phyloP scores from a whole-genome alignment of 2,797 vertebrate species.

The Muraenolepis orangiensis region DNA sequence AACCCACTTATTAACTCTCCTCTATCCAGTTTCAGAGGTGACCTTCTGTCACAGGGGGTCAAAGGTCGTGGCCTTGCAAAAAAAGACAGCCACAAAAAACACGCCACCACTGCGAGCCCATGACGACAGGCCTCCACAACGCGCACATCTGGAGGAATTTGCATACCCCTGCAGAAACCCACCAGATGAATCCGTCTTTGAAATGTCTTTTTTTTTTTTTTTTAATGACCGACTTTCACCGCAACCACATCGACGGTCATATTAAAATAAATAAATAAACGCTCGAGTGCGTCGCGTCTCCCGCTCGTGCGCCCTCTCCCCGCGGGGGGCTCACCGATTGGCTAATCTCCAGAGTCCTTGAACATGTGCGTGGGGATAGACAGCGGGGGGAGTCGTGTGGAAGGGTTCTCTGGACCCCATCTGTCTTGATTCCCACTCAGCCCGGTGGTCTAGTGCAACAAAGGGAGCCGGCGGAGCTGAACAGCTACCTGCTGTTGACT shows the following conservation, averaged over 20 bases:
- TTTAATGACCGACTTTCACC: not conserved
- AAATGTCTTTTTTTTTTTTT: not conserved
- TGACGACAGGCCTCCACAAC: constrained; percentile 17
- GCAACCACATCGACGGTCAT: too few species aligned
- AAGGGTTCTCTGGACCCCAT: constrained; percentile 43
- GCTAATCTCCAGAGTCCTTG: constrained; percentile 39
- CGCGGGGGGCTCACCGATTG: constrained; percentile 25
- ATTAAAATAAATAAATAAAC: constrained; percentile 2
- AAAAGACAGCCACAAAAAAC: constrained; percentile 56
- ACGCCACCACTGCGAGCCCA: constrained; percentile 24
- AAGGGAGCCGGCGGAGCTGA: constrained; percentile 29
- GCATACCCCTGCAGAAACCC: not conserved
- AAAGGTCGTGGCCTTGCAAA: constrained; percentile 68
- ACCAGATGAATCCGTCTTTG: not conserved
- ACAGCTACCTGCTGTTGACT: constrained; percentile 22
- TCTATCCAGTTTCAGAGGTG: constrained; percentile 58
- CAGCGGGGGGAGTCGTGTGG: not conserved
- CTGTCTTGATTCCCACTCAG: constrained; percentile 55
- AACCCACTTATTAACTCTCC: constrained; percentile 50
- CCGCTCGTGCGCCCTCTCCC: constrained; percentile 7
- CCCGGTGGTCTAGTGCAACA: constrained; percentile 40
- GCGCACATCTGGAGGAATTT: constrained; percentile 59
- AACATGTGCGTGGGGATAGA: constrained; percentile 12
- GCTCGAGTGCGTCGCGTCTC: constrained; percentile 35
- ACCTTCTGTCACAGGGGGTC: constrained; percentile 64